phyloP scores from a whole-genome alignment of 2,888 invertebrate genomes.

The Brachyptera risi region DNA sequence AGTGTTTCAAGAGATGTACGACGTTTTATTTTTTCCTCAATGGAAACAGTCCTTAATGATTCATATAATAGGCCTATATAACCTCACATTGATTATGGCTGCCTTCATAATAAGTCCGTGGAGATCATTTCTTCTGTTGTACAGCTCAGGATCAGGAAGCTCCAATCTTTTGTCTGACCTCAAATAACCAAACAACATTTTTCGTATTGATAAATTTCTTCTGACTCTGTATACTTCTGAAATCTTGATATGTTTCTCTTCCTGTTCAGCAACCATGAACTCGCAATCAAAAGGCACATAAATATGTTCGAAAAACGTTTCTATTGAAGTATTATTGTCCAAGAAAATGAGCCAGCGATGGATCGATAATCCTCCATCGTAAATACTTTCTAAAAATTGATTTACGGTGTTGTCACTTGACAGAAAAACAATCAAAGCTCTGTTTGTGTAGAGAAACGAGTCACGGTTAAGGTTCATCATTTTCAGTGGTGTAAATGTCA shows the following conservation, averaged over 20 bases:
- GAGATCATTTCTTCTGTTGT: neutral
- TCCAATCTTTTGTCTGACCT: neutral
- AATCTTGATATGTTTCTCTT: neutral
- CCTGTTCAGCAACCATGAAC: neutral
- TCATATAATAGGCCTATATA: too few species aligned
- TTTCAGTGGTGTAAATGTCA: too few species aligned
- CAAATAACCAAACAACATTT: neutral
- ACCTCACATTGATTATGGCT: neutral
- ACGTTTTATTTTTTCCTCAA: too few species aligned
- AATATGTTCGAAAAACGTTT: constrained; percentile 1
- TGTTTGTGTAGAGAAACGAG: too few species aligned
- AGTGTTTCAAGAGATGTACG: too few species aligned
- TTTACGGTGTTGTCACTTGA: neutral
- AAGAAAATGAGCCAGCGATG: constrained; percentile 1
- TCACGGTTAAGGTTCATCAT: too few species aligned
- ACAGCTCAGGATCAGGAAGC: neutral
- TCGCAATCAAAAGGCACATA: constrained; percentile 1
- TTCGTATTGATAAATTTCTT: neutral
- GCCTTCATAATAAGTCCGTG: neutral
- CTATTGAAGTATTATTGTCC: neutral
- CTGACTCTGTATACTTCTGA: neutral
- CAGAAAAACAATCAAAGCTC: too few species aligned
- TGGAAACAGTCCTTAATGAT: too few species aligned
- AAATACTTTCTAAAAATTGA: neutral
- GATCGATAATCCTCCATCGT: neutral